Conservation (phyloP, 2,888 invertebrate species). For the Melolontha melolontha region DNA sequence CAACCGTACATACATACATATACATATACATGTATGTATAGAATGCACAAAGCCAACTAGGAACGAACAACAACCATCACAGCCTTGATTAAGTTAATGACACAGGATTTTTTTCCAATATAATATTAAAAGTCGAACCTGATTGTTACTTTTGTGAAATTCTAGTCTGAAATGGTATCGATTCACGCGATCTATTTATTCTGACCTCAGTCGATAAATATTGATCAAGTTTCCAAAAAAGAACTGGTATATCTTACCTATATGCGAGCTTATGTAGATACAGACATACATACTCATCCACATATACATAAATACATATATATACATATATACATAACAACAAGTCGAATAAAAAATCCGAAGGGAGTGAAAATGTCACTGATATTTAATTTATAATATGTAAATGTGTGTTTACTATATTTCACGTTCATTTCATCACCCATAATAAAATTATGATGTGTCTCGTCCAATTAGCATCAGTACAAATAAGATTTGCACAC, state of each 20-base stretch:
- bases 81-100: slow-evolving; percentile 18
- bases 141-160: slow-evolving; percentile 29
- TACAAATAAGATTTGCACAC: slow-evolving; percentile 17
- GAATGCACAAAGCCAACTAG: not conserved
- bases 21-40: not conserved
- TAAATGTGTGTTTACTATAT: slow-evolving; percentile 35
- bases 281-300: not conserved
- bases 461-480: slow-evolving; percentile 41
- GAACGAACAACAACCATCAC: not conserved
- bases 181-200: slow-evolving; percentile 31
- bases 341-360: not conserved
- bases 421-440: slow-evolving; percentile 36
- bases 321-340: not conserved
- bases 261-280: too few species aligned
- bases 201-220: slow-evolving; percentile 28
- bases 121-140: not conserved
- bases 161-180: slow-evolving; percentile 25
- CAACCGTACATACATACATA: not conserved
- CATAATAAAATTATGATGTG: slow-evolving; percentile 40
- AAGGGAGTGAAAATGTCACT: too few species aligned
- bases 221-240: slow-evolving; percentile 30
- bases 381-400: slow-evolving; percentile 9
- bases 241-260: slow-evolving; percentile 7
- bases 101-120: slow-evolving; percentile 2
- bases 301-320: not conserved